Evolutionary conservation across 2,113 vertebrate species (phyloP).

Genomic region (Azemiops feae): DNA sequence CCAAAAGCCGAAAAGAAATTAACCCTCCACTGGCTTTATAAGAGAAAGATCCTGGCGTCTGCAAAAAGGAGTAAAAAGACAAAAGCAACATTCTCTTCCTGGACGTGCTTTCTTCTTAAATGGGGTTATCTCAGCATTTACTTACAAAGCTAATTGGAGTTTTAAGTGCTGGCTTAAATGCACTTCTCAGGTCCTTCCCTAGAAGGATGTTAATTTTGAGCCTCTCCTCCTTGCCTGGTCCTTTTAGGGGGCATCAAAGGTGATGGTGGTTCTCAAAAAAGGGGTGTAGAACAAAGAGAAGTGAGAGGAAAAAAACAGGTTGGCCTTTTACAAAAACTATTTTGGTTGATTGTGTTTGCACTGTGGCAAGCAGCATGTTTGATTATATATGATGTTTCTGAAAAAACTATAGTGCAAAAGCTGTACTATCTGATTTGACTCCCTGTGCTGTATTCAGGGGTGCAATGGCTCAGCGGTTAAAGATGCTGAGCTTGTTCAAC

Average conservation of each 20-base stretch:
- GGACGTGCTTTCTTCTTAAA: background rate
- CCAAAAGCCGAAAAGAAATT: background rate
- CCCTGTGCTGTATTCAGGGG: background rate
- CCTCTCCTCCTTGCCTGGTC: background rate
- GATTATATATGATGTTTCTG: background rate
- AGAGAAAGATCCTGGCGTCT: background rate
- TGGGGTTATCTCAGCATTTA: background rate
- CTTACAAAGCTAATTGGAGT: background rate
- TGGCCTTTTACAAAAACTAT: background rate
- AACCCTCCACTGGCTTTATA: background rate
- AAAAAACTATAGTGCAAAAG: background rate
- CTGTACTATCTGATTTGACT: background rate
- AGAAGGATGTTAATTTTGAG: background rate
- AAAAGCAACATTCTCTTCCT: accelerated
- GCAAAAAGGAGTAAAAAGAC: background rate
- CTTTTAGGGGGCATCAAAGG: background rate
- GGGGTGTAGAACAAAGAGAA: background rate
- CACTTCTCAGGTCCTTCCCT: background rate
- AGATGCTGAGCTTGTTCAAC: background rate
- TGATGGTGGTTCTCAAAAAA: background rate
- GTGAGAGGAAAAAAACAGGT: too few relatives aligned
- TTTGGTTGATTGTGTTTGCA: background rate
- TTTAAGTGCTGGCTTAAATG: background rate
- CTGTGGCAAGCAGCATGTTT: background rate
- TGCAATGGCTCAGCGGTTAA: background rate